These are phyloP conservation scores for Myotis davidii DNA, from an alignment of 2,113 vertebrate species.

Conservation along the genomic window DNA sequence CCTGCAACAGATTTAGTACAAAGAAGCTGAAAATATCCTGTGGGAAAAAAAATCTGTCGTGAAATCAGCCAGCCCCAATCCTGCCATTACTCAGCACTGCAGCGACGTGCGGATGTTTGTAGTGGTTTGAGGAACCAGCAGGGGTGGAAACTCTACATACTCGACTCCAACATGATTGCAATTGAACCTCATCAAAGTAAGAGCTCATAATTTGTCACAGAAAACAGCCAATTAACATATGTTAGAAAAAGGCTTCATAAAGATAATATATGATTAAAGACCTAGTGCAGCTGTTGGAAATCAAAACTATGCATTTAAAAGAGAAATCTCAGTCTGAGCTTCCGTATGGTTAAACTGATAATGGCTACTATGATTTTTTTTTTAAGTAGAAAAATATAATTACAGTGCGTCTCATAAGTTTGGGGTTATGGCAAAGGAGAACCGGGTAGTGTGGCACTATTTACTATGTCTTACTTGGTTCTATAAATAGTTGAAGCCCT, in stretches of 20 bases:
- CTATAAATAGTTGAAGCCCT: slow-evolving; percentile 83
- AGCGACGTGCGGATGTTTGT: slow-evolving; percentile 93
- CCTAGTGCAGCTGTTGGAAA: slow-evolving; percentile 95
- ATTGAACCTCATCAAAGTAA: slow-evolving; percentile 99
- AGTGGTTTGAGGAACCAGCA: slow-evolving; percentile 91
- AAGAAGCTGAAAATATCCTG: slow-evolving; percentile 87
- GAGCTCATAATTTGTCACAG: slow-evolving; percentile 99
- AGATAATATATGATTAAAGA: slow-evolving; percentile 99
- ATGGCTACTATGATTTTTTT: slow-evolving; percentile 87
- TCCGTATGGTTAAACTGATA: slow-evolving; percentile 87
- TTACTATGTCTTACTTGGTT: slow-evolving; percentile 75
- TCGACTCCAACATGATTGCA: slow-evolving; percentile 95
- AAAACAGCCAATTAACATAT: slow-evolving; percentile 99
- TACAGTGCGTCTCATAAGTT: slow-evolving; percentile 83
- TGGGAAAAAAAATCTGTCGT: slow-evolving; percentile 83
- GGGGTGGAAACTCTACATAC: slow-evolving; percentile 92
- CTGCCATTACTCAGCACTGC: slow-evolving; percentile 95
- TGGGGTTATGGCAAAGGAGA: slow-evolving; percentile 83
- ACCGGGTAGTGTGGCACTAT: slow-evolving; percentile 63
- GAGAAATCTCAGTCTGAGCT: slow-evolving; percentile 89
- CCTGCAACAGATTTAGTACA: slow-evolving; percentile 84
- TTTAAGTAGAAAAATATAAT: slow-evolving; percentile 87
- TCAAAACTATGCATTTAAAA: slow-evolving; percentile 93
- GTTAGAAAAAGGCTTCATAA: slow-evolving; percentile 92
- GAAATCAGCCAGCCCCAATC: slow-evolving; percentile 90